These are phyloP conservation scores for Pyrocoelia pectoralis DNA, from an alignment of 2,888 invertebrate species.

Conservation along the genomic window DNA sequence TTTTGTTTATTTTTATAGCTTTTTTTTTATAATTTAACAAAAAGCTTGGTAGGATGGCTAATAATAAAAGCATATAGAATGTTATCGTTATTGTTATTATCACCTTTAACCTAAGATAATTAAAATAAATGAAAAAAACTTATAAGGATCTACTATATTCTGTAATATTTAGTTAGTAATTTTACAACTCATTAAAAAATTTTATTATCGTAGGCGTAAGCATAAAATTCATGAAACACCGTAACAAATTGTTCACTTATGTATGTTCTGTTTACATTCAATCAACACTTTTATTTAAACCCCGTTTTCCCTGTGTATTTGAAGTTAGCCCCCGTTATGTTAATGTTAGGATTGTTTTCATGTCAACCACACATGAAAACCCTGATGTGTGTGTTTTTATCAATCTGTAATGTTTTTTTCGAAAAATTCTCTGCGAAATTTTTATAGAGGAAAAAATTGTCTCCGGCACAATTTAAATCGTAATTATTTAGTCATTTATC, in stretches of 20 bases:
- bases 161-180: conserved; percentile 1
- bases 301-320: no score
- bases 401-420: no score
- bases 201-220: background rate
- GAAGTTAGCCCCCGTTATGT: no score
- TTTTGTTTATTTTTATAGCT: no score
- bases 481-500: no score
- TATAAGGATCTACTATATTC: background rate
- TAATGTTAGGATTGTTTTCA: no score
- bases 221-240: background rate
- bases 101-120: conserved; percentile 1
- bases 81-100: background rate
- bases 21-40: background rate
- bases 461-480: no score
- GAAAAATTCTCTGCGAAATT: no score
- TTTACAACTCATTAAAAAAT: background rate
- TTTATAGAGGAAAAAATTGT: no score
- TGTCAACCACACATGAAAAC: no score
- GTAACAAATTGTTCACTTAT: background rate
- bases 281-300: background rate
- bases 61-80: background rate
- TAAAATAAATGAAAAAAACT: background rate
- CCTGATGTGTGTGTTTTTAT: no score
- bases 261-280: background rate
- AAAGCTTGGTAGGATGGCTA: background rate